These are phyloP conservation scores for Brassicogethes aeneus DNA, from an alignment of 2,888 invertebrate species.

Conservation along the genomic window DNA sequence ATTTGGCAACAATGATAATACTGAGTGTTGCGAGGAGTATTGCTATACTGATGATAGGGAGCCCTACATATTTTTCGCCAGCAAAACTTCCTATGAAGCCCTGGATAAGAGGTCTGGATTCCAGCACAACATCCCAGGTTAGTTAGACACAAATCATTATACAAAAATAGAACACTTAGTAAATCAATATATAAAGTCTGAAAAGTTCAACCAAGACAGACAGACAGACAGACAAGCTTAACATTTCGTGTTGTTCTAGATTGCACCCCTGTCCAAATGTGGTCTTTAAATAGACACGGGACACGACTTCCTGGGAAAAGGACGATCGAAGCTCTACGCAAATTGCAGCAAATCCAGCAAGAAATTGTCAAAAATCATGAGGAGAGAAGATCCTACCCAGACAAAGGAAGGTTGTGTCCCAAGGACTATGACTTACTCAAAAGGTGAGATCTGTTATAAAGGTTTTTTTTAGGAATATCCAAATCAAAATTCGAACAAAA, in stretches of 20 bases:
- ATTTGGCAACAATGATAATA: constrained; percentile 6
- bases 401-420: constrained; percentile 50
- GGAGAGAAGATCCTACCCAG: constrained; percentile 33
- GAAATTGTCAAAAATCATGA: constrained; percentile 60
- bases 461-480: too few species aligned
- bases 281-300: constrained; percentile 64
- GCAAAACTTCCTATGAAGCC: constrained; percentile 65
- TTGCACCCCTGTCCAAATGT: constrained; percentile 62
- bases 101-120: constrained; percentile 47
- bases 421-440: constrained; percentile 57
- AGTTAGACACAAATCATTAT: constrained; percentile 30
- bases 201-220: too few species aligned
- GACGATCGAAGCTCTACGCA: constrained; percentile 47
- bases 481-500: too few species aligned
- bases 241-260: constrained; percentile 39
- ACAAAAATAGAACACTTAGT: too few species aligned
- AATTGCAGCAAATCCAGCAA: constrained; percentile 49
- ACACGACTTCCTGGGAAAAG: constrained; percentile 53
- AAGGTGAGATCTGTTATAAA: constrained; percentile 29
- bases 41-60: constrained; percentile 53
- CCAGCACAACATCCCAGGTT: constrained; percentile 55
- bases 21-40: constrained; percentile 43
- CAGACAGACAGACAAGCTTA: too few species aligned
- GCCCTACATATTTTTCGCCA: constrained; percentile 59
- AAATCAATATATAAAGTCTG: too few species aligned